A percentile compares a stretch with the other conserved stretches of the same genome.
Conservation (phyloP, 2,888 invertebrate genomes). For the Spilosoma lubricipeda region DNA sequence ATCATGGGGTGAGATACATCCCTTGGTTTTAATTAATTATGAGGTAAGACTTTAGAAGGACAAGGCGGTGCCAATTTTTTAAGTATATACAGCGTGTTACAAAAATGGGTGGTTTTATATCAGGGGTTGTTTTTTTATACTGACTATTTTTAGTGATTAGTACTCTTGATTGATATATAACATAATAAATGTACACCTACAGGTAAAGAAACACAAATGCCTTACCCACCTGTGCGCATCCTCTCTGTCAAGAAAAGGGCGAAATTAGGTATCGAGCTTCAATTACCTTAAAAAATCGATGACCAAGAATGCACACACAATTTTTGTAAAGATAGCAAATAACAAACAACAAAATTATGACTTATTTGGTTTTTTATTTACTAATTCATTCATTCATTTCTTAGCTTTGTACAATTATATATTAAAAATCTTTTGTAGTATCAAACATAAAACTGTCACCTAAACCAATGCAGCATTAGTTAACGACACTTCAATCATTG, state of each 20-base stretch:
- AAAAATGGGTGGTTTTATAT: background rate
- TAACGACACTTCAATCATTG: background rate
- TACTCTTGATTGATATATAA: no score
- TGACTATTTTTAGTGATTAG: background rate
- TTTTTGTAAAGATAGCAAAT: no score
- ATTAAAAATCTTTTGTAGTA: background rate
- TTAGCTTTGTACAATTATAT: no score
- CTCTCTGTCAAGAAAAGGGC: no score
- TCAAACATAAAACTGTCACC: background rate
- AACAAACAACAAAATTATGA: no score
- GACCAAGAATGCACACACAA: no score
- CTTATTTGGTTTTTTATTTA: no score
- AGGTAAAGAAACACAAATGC: background rate
- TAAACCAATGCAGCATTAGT: background rate
- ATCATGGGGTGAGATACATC: slow-evolving; percentile 2
- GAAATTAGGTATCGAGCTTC: no score
- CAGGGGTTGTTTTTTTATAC: background rate
- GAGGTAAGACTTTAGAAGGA: background rate
- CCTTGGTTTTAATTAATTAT: slow-evolving; percentile 2
- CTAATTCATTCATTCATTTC: background rate
- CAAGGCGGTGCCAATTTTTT: background rate
- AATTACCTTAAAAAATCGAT: background rate
- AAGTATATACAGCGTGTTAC: background rate
- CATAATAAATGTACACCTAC: background rate
- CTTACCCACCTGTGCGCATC: no score